Evolutionary conservation across 2,797 vertebrate species (phyloP).

Genomic region (Lerista edwardsae): DNA sequence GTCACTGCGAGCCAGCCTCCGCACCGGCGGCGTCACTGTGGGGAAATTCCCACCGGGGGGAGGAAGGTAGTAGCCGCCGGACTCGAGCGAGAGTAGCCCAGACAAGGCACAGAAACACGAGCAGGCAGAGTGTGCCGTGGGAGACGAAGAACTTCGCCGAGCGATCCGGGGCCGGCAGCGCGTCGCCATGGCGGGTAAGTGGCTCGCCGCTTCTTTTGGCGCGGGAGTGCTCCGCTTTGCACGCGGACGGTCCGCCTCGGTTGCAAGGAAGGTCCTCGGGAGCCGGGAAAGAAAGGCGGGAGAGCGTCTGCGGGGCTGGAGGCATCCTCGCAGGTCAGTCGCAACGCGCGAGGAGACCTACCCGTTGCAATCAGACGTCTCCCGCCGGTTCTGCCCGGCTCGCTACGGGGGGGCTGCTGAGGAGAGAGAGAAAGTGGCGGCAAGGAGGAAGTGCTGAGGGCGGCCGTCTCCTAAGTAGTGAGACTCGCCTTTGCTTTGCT

Average conservation of each 20-base stretch:
- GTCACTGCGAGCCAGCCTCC: background rate
- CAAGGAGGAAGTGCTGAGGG: no score
- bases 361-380: no score
- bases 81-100: background rate
- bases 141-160: background rate
- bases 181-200: conserved; percentile 70
- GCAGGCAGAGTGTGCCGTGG: background rate
- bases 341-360: no score
- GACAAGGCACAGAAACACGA: background rate
- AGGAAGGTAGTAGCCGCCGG: background rate
- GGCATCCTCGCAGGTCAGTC: no score
- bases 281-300: no score
- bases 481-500: background rate
- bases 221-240: no score
- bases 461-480: no score
- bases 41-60: conserved; percentile 20
- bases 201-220: background rate
- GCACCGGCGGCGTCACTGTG: background rate
- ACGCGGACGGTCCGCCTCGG: no score
- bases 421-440: background rate
- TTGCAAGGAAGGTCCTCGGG: no score
- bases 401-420: background rate
- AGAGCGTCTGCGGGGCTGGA: no score
- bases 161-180: background rate
- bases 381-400: background rate